Percentiles rank a stretch among this genome's conserved stretches.
These are phyloP conservation scores for Meloidogyne chitwoodi DNA, from an alignment of 1,140 invertebrate species.

Conservation along the genomic window DNA sequence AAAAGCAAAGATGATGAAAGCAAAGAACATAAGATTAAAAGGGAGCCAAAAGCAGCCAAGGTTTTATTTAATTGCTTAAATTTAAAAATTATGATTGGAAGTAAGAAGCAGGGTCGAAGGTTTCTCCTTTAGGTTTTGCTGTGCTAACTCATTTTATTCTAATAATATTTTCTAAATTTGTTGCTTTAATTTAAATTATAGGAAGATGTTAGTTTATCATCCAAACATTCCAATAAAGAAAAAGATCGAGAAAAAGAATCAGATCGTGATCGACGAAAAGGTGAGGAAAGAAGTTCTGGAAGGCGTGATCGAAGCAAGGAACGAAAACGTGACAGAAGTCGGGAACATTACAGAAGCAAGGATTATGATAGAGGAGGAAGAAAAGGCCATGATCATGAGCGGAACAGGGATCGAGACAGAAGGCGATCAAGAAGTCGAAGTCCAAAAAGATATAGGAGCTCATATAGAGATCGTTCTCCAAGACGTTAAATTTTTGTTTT, in stretches of 20 bases:
- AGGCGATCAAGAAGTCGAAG: constrained; percentile 14
- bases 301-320: background rate
- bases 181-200: background rate
- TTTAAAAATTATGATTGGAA: too few species aligned
- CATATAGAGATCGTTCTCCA: background rate
- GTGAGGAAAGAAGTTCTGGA: background rate
- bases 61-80: background rate
- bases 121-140: too few species aligned
- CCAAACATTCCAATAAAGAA: background rate
- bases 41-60: background rate
- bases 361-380: background rate
- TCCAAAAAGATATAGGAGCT: background rate
- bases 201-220: background rate
- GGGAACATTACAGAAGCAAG: background rate
- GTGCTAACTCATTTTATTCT: too few species aligned
- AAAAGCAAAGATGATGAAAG: background rate
- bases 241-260: background rate
- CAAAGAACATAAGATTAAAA: background rate
- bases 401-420: background rate
- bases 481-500: background rate
- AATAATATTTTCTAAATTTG: too few species aligned
- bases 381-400: background rate
- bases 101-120: too few species aligned
- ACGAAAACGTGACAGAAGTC: background rate
- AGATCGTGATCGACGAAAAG: background rate